Evolutionary conservation across 1,140 invertebrate species (phyloP), one percentile per base, ranked within the genome.

Genomic region (Zaprionus kolodkinae): DNA sequence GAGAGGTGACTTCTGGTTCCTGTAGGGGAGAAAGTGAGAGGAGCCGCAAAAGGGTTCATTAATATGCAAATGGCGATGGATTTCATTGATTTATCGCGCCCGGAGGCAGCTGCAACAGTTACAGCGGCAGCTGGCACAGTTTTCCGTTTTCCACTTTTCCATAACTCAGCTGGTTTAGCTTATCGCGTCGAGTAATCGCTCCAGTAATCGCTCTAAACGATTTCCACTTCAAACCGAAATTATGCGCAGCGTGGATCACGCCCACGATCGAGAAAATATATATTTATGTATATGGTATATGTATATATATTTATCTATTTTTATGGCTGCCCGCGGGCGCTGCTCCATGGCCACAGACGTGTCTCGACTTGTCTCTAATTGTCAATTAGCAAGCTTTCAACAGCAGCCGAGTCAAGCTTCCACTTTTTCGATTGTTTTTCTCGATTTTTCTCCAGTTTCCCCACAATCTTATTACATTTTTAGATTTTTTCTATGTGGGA

Each of bases 371-470:
- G 67, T 33, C 69, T 66, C 43, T 78, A 87, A 87, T 82, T 83
- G 83, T 75, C 83, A 87, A 87, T 87, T 87, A 87, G 83, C 83
- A 72, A 76, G 79, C 83, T 87, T 87, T 87, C 83, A 87, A 75
- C 83, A 61, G 64, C 70, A 72, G 69, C 68, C 60, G 6, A 30
- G 61, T 52, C 50, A 27, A 86, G 82, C 82, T 86, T 79, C 82
- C 82, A 85, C 40, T 45, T 15, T 43, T 15, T 45, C 40, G 40
- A 45, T 45, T 45, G 40, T 45, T 3, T 62, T 35, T 35, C 77
- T 69, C 27, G 27, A 30, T 30, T 74, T 73, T 54, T 30, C 40
- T 10, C 52, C 62, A 25, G 78, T 76, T 76, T 74, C 57, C 59
- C 68, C 62, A 78, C 3, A 35, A 15, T 56, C 40, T 45, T 57